phyloP scores from a whole-genome alignment of 2,888 invertebrate genomes.

The Conistra vaccinii region DNA sequence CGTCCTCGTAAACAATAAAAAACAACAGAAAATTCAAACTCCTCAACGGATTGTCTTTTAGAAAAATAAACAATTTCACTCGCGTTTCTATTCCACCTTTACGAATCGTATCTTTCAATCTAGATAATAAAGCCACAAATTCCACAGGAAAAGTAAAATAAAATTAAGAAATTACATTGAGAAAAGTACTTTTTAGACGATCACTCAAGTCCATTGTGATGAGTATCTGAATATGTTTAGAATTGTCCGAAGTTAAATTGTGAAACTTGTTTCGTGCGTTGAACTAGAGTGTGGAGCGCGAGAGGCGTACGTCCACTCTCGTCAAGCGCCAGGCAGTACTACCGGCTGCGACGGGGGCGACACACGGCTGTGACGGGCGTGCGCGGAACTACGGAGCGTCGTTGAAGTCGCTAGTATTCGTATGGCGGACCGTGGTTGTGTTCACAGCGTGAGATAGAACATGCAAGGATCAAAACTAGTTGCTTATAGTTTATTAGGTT shows the following conservation, averaged over 20 bases:
- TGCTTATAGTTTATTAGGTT: constrained; percentile 74
- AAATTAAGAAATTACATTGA: constrained; percentile 74
- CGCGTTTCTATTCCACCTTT: constrained; percentile 84
- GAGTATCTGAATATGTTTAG: constrained; percentile 63
- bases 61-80: constrained; percentile 87
- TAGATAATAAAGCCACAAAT: constrained; percentile 84
- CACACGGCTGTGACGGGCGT: constrained; percentile 75
- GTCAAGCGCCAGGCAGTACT: constrained; percentile 81
- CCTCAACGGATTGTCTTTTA: constrained; percentile 81
- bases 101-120: constrained; percentile 80
- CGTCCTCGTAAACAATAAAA: constrained; percentile 83
- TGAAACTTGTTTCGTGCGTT: constrained; percentile 87
- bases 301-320: constrained; percentile 80
- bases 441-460: constrained; percentile 54
- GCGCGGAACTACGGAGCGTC: constrained; percentile 81
- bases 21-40: constrained; percentile 83
- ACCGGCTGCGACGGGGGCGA: constrained; percentile 80
- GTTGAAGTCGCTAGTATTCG: constrained; percentile 64
- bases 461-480: constrained; percentile 80
- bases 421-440: constrained; percentile 42
- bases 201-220: constrained; percentile 82
- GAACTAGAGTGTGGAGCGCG: constrained; percentile 64
- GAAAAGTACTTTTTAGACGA: constrained; percentile 72
- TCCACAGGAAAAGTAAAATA: constrained; percentile 80
- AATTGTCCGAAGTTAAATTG: constrained; percentile 68